Conservation (phyloP, 2,797 vertebrate genomes). For the Balearica regulorum region DNA sequence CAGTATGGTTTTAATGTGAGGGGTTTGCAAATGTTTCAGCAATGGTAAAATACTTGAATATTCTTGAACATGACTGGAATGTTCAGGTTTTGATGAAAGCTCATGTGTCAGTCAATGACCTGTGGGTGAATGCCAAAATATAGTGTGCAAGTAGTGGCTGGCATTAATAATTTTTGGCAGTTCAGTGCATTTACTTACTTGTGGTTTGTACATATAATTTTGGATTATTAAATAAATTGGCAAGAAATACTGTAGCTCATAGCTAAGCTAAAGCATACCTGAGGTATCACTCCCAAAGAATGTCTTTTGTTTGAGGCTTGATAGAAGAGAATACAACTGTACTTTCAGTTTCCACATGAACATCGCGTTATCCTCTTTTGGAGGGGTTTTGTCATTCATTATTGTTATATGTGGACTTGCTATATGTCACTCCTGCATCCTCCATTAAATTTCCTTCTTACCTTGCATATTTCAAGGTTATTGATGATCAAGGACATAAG, state of each 20-base stretch:
- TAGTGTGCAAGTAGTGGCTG: background rate
- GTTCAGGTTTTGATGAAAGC: background rate
- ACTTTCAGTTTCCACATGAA: background rate
- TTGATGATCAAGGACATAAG: background rate
- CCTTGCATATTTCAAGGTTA: background rate
- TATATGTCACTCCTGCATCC: background rate
- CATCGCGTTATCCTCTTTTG: background rate
- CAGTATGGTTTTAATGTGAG: background rate
- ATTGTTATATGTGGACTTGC: background rate
- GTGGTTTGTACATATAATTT: background rate
- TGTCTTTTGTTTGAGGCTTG: background rate
- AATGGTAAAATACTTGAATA: background rate
- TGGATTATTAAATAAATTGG: background rate
- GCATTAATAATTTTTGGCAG: background rate
- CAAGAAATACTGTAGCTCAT: background rate
- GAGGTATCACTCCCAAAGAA: background rate
- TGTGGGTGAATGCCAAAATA: background rate
- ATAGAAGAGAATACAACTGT: background rate
- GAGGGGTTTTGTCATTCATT: background rate
- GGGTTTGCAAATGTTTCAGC: background rate
- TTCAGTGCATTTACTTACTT: background rate
- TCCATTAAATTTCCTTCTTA: background rate
- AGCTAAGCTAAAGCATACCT: background rate
- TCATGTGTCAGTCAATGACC: background rate
- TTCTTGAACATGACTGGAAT: background rate